Evolutionary conservation across 2,797 vertebrate species (phyloP), one percentile per base, ranked within the genome.

Genomic region (Brachyrhaphis roseni): DNA sequence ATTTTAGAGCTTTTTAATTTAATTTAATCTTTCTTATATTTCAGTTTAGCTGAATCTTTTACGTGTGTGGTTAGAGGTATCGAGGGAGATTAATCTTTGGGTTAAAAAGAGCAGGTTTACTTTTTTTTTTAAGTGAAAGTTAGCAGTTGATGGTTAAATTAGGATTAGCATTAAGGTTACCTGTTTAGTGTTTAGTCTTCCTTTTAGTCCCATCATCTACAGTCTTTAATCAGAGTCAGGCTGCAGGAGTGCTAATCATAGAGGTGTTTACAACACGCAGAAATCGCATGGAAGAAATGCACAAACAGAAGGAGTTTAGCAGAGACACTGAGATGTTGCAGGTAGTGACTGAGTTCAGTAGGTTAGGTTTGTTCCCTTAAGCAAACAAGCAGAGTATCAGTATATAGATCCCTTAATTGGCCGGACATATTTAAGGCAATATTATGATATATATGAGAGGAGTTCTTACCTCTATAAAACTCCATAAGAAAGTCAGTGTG

Each of bases 161-260:
- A 95, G 94, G 96, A 96, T 98, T 97, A 97, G 96, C 97, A 94
- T 98, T 97, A 96, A 92, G 96, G 97, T 99, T 99, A 99, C 98
- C 98, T 99, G 98, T 96, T 99, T 99, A 98, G 97, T 94, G 97
- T 98, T 98, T 97, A 99, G 97, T 98, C 98, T 98, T 99, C 97
- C 97, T 97, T 98, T 98, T 96, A 97, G 96, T 99, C 96, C 97
- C 96, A 95, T 95, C 96, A 97, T 95, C 97, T 97, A 97, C 96
- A 96, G 96, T 96, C 97, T 97, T 72, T 98, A 97, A 98, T 95
- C 97, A 97, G 97, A 96, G 97, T 97, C 97, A 96, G 96, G 96
- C 97, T 98, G 96, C 97, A 95, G 97, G 96, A 97, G 97, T 97
- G 97, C 97, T 97, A 97, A 97, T 98, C 97, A 97, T 97, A 94